These are phyloP conservation scores for Prunella himalayana DNA, from an alignment of 2,113 vertebrate genomes.

Conservation along the genomic window DNA sequence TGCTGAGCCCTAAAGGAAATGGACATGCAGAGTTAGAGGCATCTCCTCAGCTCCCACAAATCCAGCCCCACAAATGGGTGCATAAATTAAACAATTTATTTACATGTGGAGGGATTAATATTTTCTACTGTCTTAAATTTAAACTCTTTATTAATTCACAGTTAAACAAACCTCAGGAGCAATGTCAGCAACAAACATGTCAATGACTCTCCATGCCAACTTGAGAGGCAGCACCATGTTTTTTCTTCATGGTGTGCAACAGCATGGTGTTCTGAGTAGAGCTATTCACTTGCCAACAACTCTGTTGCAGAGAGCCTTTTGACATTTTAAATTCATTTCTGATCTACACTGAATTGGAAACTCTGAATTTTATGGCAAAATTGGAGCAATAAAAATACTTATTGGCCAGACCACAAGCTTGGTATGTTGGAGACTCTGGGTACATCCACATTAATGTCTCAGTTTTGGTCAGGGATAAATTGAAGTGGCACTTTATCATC, in stretches of 20 bases:
- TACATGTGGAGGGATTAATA: background rate
- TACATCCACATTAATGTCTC: background rate
- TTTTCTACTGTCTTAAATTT: background rate
- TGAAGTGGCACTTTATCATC: background rate
- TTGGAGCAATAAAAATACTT: background rate
- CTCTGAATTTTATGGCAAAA: background rate
- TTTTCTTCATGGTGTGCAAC: background rate
- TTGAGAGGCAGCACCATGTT: background rate
- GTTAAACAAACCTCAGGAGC: background rate
- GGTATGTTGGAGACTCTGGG: background rate
- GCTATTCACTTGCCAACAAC: background rate
- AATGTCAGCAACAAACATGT: background rate
- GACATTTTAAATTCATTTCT: background rate
- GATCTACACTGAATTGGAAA: background rate
- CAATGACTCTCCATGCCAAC: background rate
- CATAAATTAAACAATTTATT: background rate
- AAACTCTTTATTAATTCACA: background rate
- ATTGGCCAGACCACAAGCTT: background rate
- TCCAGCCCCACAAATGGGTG: background rate
- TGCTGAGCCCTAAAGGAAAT: background rate
- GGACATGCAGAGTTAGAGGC: background rate
- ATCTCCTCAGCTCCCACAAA: background rate
- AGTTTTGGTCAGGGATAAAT: background rate
- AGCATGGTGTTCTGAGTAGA: background rate
- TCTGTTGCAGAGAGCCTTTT: background rate